Evolutionary conservation across 2,797 vertebrate species (phyloP).

Genomic region (Muscicapa comitata): DNA sequence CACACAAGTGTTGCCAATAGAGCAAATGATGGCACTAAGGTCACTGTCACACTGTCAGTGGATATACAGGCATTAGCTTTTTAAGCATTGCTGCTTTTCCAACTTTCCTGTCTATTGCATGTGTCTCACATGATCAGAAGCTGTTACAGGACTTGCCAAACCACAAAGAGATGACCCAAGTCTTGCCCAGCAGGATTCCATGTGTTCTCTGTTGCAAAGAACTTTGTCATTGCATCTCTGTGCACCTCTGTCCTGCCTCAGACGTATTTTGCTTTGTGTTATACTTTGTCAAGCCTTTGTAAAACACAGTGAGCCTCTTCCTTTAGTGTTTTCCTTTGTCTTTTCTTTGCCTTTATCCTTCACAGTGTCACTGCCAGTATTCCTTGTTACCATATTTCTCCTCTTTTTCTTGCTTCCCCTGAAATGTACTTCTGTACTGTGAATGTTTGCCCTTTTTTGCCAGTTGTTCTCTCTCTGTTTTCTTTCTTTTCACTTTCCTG

Average conservation of each 20-base stretch:
- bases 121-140: not conserved
- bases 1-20: accelerated
- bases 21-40: not conserved
- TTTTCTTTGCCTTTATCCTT: not conserved
- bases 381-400: not conserved
- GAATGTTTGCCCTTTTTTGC: not conserved
- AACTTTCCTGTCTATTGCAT: not conserved
- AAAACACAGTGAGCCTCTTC: not conserved
- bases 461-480: not conserved
- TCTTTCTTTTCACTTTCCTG: not conserved
- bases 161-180: not conserved
- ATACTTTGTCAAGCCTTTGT: not conserved
- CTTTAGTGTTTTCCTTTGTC: not conserved
- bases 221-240: not conserved
- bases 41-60: not conserved
- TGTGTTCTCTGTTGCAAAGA: not conserved
- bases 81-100: not conserved
- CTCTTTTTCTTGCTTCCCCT: not conserved
- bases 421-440: not conserved
- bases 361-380: not conserved
- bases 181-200: not conserved
- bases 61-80: not conserved
- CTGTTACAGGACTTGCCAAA: not conserved
- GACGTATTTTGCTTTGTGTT: not conserved
- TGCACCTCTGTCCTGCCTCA: not conserved